Evolutionary conservation across 2,797 vertebrate genomes (phyloP), one percentile per base, ranked within the genome.

Genomic region (Champsocephalus gunnari): DNA sequence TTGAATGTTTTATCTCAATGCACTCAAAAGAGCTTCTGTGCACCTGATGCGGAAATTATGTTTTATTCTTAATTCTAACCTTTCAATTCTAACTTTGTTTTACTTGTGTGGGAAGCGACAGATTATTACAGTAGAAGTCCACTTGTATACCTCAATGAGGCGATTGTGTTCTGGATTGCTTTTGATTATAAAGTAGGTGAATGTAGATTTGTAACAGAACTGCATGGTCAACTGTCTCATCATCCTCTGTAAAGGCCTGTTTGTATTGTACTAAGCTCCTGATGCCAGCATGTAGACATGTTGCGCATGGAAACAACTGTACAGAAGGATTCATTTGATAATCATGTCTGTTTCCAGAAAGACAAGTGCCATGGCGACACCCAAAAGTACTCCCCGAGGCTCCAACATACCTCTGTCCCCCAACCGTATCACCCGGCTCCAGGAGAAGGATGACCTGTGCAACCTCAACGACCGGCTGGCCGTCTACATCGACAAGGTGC

Each of bases 381-480:
- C 97, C 49, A 94, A 97, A 89, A 94, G 96, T 77, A 90, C 88
- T 79, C 95, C 94, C 83, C 94, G 97, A 24, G 84, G 94, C 61
- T 88, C 84, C 32, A 89, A 88, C 92, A 87, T 84, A 0, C 91
- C 96, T 0, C 54, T 96, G 45, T 98, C 97, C 49, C 98, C 98
- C 0, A 97, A 96, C 65, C 97, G 98, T 21, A 99, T 99, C 94
- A 97, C 97, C 2, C 96, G 98, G 0, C 87, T 99, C 75, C 98
- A 99, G 94, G 98, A 99, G 94, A 99, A 99, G 90, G 97, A 99
- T 54, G 98, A 99, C 56, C 93, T 99, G 79, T 96, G 93, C 90
- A 98, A 99, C 92, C 97, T 99, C 77, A 99, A 99, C 1, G 98
- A 99, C 76, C 97, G 98, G 0, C 79, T 99, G 93, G 98, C 97